Base-by-base conservation (phyloP, 2,113 vertebrate genomes). In the Pandion haliaetus region DNA sequence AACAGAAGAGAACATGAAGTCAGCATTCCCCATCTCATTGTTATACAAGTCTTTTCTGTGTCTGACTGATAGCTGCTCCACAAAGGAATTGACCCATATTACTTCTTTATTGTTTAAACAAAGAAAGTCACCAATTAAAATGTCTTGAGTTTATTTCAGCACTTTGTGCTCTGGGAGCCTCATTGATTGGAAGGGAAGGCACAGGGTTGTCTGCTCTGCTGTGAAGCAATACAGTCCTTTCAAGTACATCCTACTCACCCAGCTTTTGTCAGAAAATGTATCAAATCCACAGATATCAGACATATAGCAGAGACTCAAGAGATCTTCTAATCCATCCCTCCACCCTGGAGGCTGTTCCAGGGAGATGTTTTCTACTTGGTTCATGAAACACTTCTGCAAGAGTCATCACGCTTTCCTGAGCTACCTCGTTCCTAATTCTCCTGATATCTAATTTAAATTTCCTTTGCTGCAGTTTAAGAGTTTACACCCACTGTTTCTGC, bases 31-130 rank as follows among this genome's bases (percentile, higher is more conserved):
- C 5, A 1, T 69, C 69, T 91, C 0, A 0, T 83, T 82, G 57
- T 79, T 92, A 59, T 45, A 95, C 55, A 83, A 83, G 67, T 23
- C 58, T 92, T 86, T 77, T 70, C 85, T 88, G 45, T 80, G 62
- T 80, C 84, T 94, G 82, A 77, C 77, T 84, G 45, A 55, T 57
- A 76, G 85, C 86, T 93, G 59, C 80, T 96, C 54, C 76, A 63
- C 67, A 93, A 57, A n/a, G 86, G 61, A 96, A 93, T 72, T 92
- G 92, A 93, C 88, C 85, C 55, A 28, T 78, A 76, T 93, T 79
- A 74, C 47, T 94, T 93, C 91, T 95, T 86, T 82, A 84, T 70
- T 78, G 55, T 83, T 96, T 91, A 94, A 96, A 88, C 50, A 84
- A 95, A 94, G 86, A 9, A 86, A 84, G 52, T 63, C 0, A 0